Evolutionary conservation across 35 echinoderm and acorn worm genomes (phyloP).

Genomic region (Ophiothrix spiculata): DNA sequence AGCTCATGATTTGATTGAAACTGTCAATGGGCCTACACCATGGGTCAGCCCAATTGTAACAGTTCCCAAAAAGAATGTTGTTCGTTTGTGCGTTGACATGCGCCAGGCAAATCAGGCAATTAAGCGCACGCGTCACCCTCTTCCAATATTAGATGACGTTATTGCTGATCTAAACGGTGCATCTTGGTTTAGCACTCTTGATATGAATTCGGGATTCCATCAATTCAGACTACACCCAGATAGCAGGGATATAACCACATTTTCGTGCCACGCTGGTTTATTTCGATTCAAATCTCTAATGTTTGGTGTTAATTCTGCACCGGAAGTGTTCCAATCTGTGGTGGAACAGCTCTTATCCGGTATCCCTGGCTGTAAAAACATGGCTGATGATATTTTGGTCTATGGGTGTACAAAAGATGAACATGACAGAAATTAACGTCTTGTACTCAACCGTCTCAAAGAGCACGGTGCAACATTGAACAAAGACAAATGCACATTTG

Average conservation of each 20-base stretch:
- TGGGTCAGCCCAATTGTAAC: conserved; percentile 79
- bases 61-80: conserved; percentile 32
- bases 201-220: conserved; percentile 55
- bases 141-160: conserved; percentile 61
- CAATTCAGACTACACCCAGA: conserved; percentile 45
- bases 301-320: conserved; percentile 74
- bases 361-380: conserved; percentile 41
- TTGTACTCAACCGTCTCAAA: conserved; percentile 50
- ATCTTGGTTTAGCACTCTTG: conserved; percentile 53
- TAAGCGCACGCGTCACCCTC: conserved; percentile 30
- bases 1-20: conserved; percentile 44
- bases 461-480: conserved; percentile 46
- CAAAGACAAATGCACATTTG: conserved; percentile 47
- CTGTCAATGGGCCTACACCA: conserved; percentile 44
- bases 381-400: conserved; percentile 80
- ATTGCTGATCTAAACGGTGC: conserved; percentile 50
- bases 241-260: conserved; percentile 48
- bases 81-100: conserved; percentile 72
- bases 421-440: conserved; percentile 47
- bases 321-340: conserved; percentile 61
- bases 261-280: conserved; percentile 52
- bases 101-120: conserved; percentile 58
- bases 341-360: conserved; percentile 52
- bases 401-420: conserved; percentile 37
- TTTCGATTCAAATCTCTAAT: conserved; percentile 48